A percentile compares a stretch with the other conserved stretches of the same genome.
phyloP scores from a whole-genome alignment of 2,113 vertebrate genomes.

The Xerus inauris region DNA sequence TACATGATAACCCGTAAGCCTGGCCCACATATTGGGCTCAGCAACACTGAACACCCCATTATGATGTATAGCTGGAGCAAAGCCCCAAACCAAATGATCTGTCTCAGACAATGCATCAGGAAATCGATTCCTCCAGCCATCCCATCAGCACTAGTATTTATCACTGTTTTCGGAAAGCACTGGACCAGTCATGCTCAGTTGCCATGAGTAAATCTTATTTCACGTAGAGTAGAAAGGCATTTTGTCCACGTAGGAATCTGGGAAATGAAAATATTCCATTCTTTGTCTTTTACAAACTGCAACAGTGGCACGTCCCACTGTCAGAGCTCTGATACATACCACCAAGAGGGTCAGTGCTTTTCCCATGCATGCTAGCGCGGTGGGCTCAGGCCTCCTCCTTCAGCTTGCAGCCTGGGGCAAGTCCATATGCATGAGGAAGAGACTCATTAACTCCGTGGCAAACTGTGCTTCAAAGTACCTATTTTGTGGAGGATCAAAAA shows the following conservation, averaged over 20 bases:
- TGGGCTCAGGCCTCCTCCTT: neutral
- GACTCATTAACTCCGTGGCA: conserved; percentile 66
- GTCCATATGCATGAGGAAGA: conserved; percentile 16
- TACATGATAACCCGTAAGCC: neutral
- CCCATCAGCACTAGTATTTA: neutral
- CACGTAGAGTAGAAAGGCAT: neutral
- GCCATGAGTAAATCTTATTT: neutral
- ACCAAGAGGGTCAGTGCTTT: neutral
- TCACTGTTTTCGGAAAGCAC: neutral
- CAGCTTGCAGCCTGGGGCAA: neutral
- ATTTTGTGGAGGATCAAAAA: conserved; percentile 62
- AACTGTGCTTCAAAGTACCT: conserved; percentile 48
- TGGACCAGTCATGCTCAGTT: neutral
- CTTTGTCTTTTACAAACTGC: conserved; percentile 16
- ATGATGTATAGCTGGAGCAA: neutral
- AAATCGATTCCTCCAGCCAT: neutral
- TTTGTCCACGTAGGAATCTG: conserved; percentile 15
- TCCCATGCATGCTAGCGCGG: conserved; percentile 41
- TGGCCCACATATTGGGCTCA: neutral
- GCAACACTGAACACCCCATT: neutral
- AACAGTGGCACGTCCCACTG: conserved; percentile 67
- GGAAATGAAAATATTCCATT: conserved; percentile 58
- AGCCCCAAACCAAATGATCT: neutral
- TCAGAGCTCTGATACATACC: neutral
- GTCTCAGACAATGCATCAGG: neutral